phyloP scores from a whole-genome alignment of 2,888 invertebrate genomes.

The Amiota minor region DNA sequence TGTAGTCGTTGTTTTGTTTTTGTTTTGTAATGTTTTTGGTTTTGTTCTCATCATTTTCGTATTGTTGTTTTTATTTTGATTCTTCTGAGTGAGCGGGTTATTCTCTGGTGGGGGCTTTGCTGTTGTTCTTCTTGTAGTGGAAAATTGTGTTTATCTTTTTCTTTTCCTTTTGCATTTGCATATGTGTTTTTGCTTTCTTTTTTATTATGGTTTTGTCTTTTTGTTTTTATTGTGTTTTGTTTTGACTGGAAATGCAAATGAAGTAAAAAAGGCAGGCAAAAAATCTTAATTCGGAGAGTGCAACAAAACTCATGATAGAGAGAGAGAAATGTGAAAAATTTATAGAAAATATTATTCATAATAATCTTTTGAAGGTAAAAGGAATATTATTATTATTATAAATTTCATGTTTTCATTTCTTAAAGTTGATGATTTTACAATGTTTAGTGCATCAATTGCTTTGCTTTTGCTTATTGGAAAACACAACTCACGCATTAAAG shows the following conservation, averaged over 20 bases:
- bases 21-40: not conserved
- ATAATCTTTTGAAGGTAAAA: not conserved
- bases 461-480: not conserved
- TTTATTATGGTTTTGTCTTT: not conserved
- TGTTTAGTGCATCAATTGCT: no score
- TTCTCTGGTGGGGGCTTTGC: not conserved
- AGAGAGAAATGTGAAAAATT: no score
- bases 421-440: not conserved
- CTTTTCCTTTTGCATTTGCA: not conserved
- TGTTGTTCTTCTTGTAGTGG: slow-evolving; percentile 26
- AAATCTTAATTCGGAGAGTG: no score
- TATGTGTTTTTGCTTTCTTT: slow-evolving; percentile 23
- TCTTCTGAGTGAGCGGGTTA: not conserved
- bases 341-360: not conserved
- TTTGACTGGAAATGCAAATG: slow-evolving; percentile 56
- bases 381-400: not conserved
- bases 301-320: no score
- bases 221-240: slow-evolving; percentile 46
- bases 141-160: slow-evolving; percentile 27
- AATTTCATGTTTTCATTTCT: not conserved
- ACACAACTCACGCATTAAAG: no score
- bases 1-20: not conserved
- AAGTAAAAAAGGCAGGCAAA: slow-evolving; percentile 9
- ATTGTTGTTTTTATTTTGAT: not conserved
- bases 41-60: not conserved